Base-by-base conservation (phyloP, 1,140 invertebrate species). In the Physella acuta region DNA sequence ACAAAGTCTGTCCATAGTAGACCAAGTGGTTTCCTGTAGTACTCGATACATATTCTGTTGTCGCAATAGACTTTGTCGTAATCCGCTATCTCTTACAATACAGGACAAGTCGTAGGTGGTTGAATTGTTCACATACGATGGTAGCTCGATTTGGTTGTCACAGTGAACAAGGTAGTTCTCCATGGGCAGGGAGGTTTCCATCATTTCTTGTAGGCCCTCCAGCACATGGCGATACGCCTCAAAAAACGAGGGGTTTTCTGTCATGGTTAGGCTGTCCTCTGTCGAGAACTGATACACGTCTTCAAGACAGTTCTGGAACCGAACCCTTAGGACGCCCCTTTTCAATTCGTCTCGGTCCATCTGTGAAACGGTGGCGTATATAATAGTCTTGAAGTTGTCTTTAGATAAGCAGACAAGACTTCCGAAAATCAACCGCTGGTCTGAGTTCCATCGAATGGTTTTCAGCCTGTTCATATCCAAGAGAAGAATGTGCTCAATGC, bases 341-440 rank as follows among this genome's bases (percentile, higher is more conserved):
- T 68, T 61, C 20, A 82, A 52, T 34, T 76, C 70, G 34, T 73
- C 56, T 16, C 82, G 34, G 52, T 91, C 85, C 56, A 90, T 82
- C 33, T 91, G 86, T 3, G 85, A 76, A 31, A 93, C 89, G 1
- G 88, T 89, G n/a, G 88, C 91, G 71, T 92, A 88, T 55, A 91
- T 81, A 34, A 92, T 82, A 33, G 87, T 88, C 31, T 87, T 80
- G 78, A 92, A 93, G 59, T 90, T 86, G 75, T 91, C 88, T 17
- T 73, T 83, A 0, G 90, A 90, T n/a, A 94, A 87, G 71, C 90
- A 88, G 0, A 94, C 74, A 20, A 94, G 82, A 0, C 90, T 89
- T 0, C 92, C 92, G 81, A 84, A 89, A 75, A 93, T 87, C 37
- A 93, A 87, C 61, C 89, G 82, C 76, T 89, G 88, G 3, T 86